Conservation (phyloP, 2,888 invertebrate genomes). For the Tetranychus truncatus region DNA sequence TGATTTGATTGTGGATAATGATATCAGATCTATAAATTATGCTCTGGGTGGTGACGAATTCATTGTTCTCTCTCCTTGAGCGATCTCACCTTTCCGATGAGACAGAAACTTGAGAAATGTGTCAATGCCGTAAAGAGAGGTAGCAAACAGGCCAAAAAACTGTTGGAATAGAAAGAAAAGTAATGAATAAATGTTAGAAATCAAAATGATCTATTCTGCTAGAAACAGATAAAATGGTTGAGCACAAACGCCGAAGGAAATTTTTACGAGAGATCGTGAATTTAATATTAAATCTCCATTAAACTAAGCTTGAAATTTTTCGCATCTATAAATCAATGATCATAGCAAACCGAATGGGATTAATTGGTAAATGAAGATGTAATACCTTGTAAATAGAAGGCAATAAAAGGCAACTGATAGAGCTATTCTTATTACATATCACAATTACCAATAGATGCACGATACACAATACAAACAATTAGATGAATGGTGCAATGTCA, state of each 20-base stretch:
- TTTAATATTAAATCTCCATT: too few relatives aligned
- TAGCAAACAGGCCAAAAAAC: not conserved
- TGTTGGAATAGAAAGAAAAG: not conserved
- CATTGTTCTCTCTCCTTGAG: conserved; percentile 25
- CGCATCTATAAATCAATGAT: too few relatives aligned
- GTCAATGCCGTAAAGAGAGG: conserved; percentile 50
- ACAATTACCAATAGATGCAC: conserved; percentile 68
- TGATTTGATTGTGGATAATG: not conserved
- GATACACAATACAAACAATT: conserved; percentile 6
- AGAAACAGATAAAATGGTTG: too few relatives aligned
- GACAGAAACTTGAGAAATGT: conserved; percentile 56
- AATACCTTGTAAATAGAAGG: not conserved
- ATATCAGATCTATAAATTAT: conserved; percentile 6
- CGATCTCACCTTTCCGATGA: conserved; percentile 40
- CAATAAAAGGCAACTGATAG: not conserved
- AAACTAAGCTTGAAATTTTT: too few relatives aligned
- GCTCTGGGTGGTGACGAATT: conserved; percentile 14
- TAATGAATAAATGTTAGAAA: not conserved
- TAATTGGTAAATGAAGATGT: too few relatives aligned
- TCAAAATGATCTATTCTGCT: too few relatives aligned
- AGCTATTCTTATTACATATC: conserved; percentile 40
- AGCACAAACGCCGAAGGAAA: too few relatives aligned
- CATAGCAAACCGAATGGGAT: too few relatives aligned
- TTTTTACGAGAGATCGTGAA: too few relatives aligned
- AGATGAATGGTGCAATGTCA: not conserved